phyloP scores from a whole-genome alignment of 1,140 invertebrate genomes.

The Cephus cinctus region DNA sequence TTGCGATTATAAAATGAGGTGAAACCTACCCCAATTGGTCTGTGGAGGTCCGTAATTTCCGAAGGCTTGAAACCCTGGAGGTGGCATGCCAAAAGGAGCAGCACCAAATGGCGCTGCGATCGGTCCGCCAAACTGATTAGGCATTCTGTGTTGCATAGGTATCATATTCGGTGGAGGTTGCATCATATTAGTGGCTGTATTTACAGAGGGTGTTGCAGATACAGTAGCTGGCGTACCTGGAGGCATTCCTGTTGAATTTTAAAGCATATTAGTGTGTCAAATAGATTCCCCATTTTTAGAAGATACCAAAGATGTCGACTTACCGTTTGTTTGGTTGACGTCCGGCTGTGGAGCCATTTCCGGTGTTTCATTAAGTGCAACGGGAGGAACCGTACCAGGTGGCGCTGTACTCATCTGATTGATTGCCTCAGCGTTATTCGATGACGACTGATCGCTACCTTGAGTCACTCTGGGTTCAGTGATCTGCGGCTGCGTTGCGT shows the following conservation, averaged over 20 bases:
- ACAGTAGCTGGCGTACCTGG: constrained; percentile 32
- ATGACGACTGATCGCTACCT: constrained; percentile 28
- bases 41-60: constrained; percentile 51
- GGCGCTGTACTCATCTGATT: constrained; percentile 48
- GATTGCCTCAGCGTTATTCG: constrained; percentile 37
- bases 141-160: constrained; percentile 62
- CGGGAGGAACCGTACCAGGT: constrained; percentile 47
- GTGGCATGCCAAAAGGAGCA: constrained; percentile 69
- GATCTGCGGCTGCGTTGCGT: constrained; percentile 20
- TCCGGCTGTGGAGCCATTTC: constrained; percentile 34
- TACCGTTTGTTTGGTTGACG: constrained; percentile 45
- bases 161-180: constrained; percentile 60
- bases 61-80: constrained; percentile 62
- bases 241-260: too few species aligned
- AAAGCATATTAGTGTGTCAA: too few species aligned
- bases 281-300: too few species aligned
- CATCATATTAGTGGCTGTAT: constrained; percentile 52
- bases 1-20: too few species aligned
- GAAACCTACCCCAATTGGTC: constrained; percentile 44
- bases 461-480: constrained; percentile 33
- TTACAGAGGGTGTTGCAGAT: constrained; percentile 22
- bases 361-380: constrained; percentile 36
- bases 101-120: constrained; percentile 59
- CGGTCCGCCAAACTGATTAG: constrained; percentile 60
- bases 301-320: too few species aligned